phyloP scores from a whole-genome alignment of 2,797 vertebrate species.

The Hypotaenidia philippensis region DNA sequence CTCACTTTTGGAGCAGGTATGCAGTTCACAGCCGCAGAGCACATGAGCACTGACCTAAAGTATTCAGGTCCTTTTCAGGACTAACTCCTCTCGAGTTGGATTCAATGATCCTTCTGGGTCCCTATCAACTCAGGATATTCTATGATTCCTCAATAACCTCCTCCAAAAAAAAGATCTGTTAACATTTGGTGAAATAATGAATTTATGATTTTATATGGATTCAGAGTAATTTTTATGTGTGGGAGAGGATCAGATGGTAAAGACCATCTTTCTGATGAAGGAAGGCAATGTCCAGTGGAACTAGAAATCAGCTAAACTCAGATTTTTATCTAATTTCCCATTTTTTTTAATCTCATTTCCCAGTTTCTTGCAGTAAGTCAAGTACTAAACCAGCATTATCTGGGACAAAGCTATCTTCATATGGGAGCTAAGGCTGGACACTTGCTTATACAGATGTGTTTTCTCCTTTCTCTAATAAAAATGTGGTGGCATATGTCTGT shows the following conservation, averaged over 20 bases:
- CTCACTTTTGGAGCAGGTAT: not conserved
- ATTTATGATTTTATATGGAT: not conserved
- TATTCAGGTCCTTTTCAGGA: not conserved
- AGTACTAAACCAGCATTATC: not conserved
- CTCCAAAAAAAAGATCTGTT: not conserved
- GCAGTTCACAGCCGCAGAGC: not conserved
- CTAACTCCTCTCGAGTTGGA: too few relatives aligned
- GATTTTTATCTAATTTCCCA: not conserved
- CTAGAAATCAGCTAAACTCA: not conserved
- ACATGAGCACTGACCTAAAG: not conserved
- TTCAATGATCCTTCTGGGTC: too few relatives aligned
- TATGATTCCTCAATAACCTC: not conserved
- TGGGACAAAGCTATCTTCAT: not conserved
- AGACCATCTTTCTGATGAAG: not conserved
- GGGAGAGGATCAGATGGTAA: not conserved
- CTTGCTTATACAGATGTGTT: not conserved
- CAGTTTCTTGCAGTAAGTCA: not conserved
- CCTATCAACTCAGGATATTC: too few relatives aligned
- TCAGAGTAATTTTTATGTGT: not conserved
- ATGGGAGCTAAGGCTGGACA: not conserved
- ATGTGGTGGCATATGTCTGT: rapidly evolving
- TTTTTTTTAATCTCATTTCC: not conserved
- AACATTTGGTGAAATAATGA: not conserved
- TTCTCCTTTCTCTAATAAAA: not conserved
- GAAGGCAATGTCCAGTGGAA: not conserved